A percentile compares a stretch with the other conserved stretches of the same genome.
Evolutionary conservation across 1,140 invertebrate species (phyloP).

Genomic region (Carposina sasakii): DNA sequence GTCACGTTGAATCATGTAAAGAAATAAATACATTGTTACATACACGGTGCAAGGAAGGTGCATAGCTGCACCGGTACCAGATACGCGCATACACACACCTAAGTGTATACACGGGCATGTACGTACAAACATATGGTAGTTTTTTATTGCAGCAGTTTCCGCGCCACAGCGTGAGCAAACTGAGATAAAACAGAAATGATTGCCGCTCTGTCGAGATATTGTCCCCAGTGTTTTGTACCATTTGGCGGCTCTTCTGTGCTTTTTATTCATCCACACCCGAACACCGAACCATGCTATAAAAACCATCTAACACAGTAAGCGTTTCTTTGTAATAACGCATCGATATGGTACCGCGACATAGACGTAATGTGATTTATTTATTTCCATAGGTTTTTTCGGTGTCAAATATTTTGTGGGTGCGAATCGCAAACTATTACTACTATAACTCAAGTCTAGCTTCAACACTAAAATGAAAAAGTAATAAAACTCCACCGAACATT

Average conservation of each 20-base stretch:
- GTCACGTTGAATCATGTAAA: too few species aligned
- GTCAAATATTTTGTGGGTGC: too few species aligned
- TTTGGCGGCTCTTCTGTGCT: slow-evolving; percentile 34
- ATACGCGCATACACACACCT: background rate
- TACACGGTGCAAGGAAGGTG: background rate
- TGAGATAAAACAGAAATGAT: slow-evolving; percentile 68
- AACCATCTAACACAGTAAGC: slow-evolving; percentile 30
- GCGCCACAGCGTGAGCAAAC: slow-evolving; percentile 58
- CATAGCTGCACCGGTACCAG: slow-evolving; percentile 8
- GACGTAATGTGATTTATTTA: too few species aligned
- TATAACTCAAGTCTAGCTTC: too few species aligned
- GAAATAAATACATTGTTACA: slow-evolving; percentile 8
- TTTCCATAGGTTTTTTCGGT: too few species aligned
- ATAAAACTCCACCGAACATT: too few species aligned
- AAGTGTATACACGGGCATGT: slow-evolving; percentile 14
- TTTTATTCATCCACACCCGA: slow-evolving; percentile 48
- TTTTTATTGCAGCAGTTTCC: slow-evolving; percentile 66
- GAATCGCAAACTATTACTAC: too few species aligned
- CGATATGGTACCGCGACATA: too few species aligned
- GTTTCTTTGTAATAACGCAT: slow-evolving; percentile 20
- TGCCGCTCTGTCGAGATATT: slow-evolving; percentile 62
- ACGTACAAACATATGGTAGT: slow-evolving; percentile 39
- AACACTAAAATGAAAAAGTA: too few species aligned
- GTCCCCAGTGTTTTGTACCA: slow-evolving; percentile 64
- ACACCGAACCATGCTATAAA: slow-evolving; percentile 33